Base-by-base conservation (phyloP, 2,888 invertebrate species). In the Galerucella nymphaeae region DNA sequence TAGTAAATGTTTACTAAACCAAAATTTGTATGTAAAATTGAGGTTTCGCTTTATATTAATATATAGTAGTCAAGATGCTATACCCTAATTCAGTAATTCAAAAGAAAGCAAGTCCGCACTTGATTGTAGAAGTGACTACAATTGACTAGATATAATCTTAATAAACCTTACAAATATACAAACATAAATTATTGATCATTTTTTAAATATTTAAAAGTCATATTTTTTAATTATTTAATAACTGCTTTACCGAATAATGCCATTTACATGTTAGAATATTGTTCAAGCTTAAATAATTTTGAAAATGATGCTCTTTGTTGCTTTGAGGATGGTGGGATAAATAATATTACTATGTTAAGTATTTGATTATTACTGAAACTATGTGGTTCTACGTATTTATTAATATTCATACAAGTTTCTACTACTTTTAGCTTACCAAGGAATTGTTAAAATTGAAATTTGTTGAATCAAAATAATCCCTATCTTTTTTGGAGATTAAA, bases 11-110 rank as follows among this genome's bases (percentile, higher is more conserved):
- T 55, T 18, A 16, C n/a, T 18, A 55, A 30, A 59, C 59, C 30
- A 59, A 59, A 59, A 59, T 59, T 30, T 30, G 59, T 59, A 38
- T 30, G 59, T 59, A 59, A 59, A 59, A 59, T 59, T 59, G 59
- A 59, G 59, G 59, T 59, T 59, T 59, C 59, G 59, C 59, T 59
- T 30, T 59, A 23, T 59, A 30, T 38, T 55, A 18, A 18, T 59
- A 30, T 30, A 59, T 59, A 13, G 45, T 45, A 59, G 59, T 30
- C 59, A 30, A 59, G 59, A 59, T 30, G 59, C 59, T 59, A 59
- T 23, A 20, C 59, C 59, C 20, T 20, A 4, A 11, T 14, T 45
- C 5, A 45, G 20, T 20, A 55, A 11, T 55, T 55, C 55, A 55
- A 20, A 55, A 55, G 55, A 55, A 55, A 20, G 16, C 55, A 55